phyloP scores from a whole-genome alignment of 2,888 invertebrate genomes.

The Hyppa rectilinea region DNA sequence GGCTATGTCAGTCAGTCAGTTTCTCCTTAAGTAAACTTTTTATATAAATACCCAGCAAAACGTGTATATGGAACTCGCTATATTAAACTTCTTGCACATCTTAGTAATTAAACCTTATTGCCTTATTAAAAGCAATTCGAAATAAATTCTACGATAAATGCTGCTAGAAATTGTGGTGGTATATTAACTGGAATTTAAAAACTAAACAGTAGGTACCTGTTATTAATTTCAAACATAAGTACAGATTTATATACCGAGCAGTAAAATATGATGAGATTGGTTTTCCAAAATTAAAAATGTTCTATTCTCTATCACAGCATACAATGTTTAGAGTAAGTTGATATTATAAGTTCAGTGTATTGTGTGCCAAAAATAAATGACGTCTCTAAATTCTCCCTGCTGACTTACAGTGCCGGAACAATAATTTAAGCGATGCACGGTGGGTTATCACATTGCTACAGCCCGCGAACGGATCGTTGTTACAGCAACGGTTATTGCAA shows the following conservation, averaged over 20 bases:
- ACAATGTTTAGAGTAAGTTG: not conserved
- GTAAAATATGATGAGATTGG: no score
- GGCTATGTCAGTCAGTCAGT: no score
- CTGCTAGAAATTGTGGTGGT: constrained; percentile 1
- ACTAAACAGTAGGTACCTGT: no score
- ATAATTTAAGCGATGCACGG: constrained; percentile 8
- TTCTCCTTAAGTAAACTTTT: no score
- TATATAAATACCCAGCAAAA: constrained; percentile 1
- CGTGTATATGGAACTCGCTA: not conserved
- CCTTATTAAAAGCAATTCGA: constrained; percentile 26
- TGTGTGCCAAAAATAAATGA: not conserved
- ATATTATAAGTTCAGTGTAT: not conserved
- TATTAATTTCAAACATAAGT: not conserved
- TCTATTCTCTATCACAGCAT: no score
- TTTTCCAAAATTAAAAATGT: not conserved
- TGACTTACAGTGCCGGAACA: not conserved
- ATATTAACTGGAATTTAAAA: constrained; percentile 5
- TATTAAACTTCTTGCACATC: constrained; percentile 1
- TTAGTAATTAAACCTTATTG: constrained; percentile 27
- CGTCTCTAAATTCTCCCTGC: not conserved
- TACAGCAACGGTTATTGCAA: constrained; percentile 43
- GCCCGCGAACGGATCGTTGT: constrained; percentile 18
- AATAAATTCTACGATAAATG: constrained; percentile 2
- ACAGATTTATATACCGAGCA: not conserved
- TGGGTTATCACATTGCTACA: constrained; percentile 34